Evolutionary conservation across 2,797 vertebrate species (phyloP).

Genomic region (Ficedula albicollis): DNA sequence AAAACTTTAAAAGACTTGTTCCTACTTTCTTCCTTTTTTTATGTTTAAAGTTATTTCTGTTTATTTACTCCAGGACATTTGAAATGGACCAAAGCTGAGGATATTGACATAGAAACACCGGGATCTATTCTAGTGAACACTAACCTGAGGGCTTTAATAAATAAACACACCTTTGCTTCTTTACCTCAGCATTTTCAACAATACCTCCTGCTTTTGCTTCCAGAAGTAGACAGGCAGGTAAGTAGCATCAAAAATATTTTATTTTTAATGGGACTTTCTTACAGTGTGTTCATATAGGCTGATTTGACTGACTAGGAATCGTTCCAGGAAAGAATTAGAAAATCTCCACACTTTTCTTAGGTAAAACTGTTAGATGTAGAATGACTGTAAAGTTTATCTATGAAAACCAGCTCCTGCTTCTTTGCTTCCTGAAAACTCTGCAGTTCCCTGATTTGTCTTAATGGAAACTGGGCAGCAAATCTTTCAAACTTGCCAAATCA

Average conservation of each 20-base stretch:
- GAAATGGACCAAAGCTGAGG: conserved; percentile 88
- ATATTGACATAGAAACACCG: conserved; percentile 88
- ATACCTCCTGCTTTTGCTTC: conserved; percentile 85
- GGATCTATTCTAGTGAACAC: conserved; percentile 88
- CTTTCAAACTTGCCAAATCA: neutral
- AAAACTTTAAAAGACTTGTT: neutral
- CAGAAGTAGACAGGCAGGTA: conserved; percentile 87
- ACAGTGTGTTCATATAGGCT: neutral
- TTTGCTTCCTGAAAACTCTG: neutral
- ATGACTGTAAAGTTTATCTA: neutral
- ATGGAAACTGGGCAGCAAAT: neutral
- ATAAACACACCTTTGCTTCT: conserved; percentile 87
- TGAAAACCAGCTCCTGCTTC: neutral
- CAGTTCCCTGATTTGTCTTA: neutral
- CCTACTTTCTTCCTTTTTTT: neutral
- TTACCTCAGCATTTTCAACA: conserved; percentile 88
- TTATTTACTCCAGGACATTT: conserved; percentile 81
- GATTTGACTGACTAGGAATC: neutral
- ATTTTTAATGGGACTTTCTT: neutral
- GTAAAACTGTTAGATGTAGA: neutral
- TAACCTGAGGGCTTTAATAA: conserved; percentile 87
- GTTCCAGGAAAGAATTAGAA: neutral
- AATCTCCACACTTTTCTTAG: neutral
- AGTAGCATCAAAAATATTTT: conserved; percentile 61
- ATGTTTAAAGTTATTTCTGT: conserved; percentile 65